phyloP scores from a whole-genome alignment of 2,113 vertebrate genomes.

The Sebastes fasciatus region DNA sequence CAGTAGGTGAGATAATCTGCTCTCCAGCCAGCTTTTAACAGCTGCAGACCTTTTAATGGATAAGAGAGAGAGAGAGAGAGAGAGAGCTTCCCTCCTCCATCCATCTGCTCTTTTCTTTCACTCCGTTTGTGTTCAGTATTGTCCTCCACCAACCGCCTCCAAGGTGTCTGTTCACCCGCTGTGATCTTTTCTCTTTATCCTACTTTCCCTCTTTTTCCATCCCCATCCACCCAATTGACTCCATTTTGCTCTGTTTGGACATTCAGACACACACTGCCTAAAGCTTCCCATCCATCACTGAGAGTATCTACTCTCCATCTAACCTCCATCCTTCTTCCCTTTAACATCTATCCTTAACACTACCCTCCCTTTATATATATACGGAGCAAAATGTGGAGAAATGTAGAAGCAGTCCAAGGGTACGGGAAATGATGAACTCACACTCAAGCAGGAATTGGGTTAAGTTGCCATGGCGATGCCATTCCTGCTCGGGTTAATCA shows the following conservation, averaged over 20 bases:
- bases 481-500: neutral
- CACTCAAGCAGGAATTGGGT: neutral
- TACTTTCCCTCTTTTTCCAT: neutral
- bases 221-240: neutral
- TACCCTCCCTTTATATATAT: neutral
- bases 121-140: neutral
- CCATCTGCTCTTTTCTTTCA: slow-evolving; percentile 30
- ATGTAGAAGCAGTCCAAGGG: too few relatives aligned
- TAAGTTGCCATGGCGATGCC: neutral
- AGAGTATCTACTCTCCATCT: slow-evolving; percentile 13
- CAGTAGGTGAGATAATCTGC: slow-evolving; percentile 69
- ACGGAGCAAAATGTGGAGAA: too few relatives aligned
- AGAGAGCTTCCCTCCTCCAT: slow-evolving; percentile 4
- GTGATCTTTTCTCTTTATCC: neutral
- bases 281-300: slow-evolving; percentile 2
- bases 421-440: neutral
- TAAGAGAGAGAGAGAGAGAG: slow-evolving; percentile 6
- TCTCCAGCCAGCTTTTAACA: slow-evolving; percentile 61
- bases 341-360: neutral
- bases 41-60: slow-evolving; percentile 60
- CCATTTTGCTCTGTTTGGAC: neutral
- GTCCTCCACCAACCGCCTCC: neutral
- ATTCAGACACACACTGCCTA: neutral
- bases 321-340: slow-evolving; percentile 8
- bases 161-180: neutral